Base-by-base conservation (phyloP, 2,797 vertebrate genomes). In the Lates japonicus region DNA sequence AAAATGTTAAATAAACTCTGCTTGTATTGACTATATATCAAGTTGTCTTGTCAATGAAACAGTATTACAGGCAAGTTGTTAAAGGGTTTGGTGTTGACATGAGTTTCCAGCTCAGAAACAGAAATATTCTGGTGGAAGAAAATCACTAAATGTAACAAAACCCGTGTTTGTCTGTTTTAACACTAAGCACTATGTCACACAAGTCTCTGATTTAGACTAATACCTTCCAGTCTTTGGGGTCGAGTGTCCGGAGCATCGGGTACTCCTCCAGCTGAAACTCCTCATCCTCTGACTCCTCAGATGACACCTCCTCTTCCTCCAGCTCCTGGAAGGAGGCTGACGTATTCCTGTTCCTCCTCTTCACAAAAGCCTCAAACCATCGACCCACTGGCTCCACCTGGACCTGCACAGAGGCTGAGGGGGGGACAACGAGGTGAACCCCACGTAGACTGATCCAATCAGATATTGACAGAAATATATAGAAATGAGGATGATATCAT, bases 201-300 rank as follows among this genome's bases (percentile, higher is more conserved):
- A 0, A 49, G 8, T 31, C 16, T 42, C 10, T 25, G 7, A 48
- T 20, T 17, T 33, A 2, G 16, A 33, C 5, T 0, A 5, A 41
- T 95, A 99, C 98, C 97, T 99, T 99, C 98, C 98, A 99, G 94
- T 99, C 98, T 94, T 99, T 99, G 76, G 98, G 98, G 84, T 99
- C 98, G 49, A 99, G 97, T 17, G 97, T 99, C 90, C 98, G 97
- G 79, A 99, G 95, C 95, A 98, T 95, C 5, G 97, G 92, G 90
- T 97, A 97, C 78, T 99, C 98, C 92, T 99, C 96, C 55, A 99
- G 91, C 91, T 97, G 97, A 35, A 99, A 87, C 88, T 98, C 98
- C 82, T 99, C 98, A 92, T 99, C 98, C 44, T 98, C 98, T 0
- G 96, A 97, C 85, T 99, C 98, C 85, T 99, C 97, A 1, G 97